Percentiles rank a stretch among this genome's conserved stretches.
Conservation (phyloP, 2,113 vertebrate species). For the Opisthocomus hoazin region DNA sequence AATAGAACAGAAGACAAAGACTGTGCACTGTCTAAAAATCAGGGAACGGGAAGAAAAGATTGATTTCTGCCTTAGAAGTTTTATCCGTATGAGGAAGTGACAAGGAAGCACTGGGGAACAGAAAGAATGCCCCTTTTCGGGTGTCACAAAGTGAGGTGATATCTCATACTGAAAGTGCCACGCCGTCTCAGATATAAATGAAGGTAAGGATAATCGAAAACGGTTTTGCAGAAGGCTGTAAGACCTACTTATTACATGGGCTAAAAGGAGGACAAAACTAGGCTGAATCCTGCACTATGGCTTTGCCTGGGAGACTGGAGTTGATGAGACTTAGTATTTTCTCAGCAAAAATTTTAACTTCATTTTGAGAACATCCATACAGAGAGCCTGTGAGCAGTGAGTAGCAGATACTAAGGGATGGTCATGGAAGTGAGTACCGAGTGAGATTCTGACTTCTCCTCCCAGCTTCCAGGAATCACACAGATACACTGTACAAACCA, state of each 20-base stretch:
- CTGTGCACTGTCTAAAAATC: background rate
- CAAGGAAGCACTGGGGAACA: background rate
- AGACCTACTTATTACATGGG: background rate
- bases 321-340: background rate
- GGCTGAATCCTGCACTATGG: background rate
- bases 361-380: background rate
- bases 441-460: background rate
- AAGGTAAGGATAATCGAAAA: background rate
- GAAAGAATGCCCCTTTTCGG: background rate
- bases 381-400: background rate
- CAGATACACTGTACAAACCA: background rate
- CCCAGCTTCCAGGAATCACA: background rate
- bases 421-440: fast-evolving
- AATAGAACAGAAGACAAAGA: background rate
- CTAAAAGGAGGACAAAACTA: background rate
- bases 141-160: background rate
- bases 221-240: background rate
- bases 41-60: background rate
- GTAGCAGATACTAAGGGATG: background rate
- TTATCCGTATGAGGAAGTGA: background rate
- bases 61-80: background rate
- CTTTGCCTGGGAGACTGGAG: background rate
- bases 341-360: background rate
- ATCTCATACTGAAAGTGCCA: background rate
- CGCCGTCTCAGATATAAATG: background rate